These are phyloP conservation scores for Gallinago undulata DNA, from an alignment of 2,113 vertebrate genomes.

Conservation along the genomic window DNA sequence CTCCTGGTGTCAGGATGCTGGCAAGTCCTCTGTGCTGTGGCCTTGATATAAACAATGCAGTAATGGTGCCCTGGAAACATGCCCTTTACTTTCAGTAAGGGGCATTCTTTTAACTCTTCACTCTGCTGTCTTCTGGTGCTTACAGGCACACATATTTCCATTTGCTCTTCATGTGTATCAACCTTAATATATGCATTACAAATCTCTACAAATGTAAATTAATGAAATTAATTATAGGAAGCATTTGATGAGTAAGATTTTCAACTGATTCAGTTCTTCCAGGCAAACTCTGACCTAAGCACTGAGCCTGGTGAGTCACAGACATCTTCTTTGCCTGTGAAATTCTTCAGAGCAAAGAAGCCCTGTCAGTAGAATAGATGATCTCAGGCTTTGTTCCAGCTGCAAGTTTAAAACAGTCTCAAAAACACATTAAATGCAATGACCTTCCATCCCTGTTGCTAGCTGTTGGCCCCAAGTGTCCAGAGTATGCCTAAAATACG, in stretches of 20 bases:
- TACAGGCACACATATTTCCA: neutral
- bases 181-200: neutral
- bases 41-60: neutral
- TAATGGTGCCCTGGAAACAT: neutral
- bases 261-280: constrained; percentile 9
- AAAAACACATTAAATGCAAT: neutral
- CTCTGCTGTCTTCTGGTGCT: neutral
- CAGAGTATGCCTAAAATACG: neutral
- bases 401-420: neutral
- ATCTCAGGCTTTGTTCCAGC: neutral
- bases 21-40: neutral
- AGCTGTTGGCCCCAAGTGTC: neutral
- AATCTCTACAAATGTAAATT: neutral
- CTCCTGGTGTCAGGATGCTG: neutral
- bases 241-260: constrained; percentile 22
- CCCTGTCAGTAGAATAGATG: neutral
- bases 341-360: constrained; percentile 13
- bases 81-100: neutral
- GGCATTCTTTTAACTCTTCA: neutral
- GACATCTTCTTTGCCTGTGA: neutral
- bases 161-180: neutral
- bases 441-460: constrained; percentile 21
- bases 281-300: constrained; percentile 23
- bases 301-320: constrained; percentile 6
- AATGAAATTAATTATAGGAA: constrained; percentile 45